A percentile compares a stretch with the other conserved stretches of the same genome.
Conservation (phyloP, 2,113 vertebrate genomes). For the Archocentrus centrarchus region DNA sequence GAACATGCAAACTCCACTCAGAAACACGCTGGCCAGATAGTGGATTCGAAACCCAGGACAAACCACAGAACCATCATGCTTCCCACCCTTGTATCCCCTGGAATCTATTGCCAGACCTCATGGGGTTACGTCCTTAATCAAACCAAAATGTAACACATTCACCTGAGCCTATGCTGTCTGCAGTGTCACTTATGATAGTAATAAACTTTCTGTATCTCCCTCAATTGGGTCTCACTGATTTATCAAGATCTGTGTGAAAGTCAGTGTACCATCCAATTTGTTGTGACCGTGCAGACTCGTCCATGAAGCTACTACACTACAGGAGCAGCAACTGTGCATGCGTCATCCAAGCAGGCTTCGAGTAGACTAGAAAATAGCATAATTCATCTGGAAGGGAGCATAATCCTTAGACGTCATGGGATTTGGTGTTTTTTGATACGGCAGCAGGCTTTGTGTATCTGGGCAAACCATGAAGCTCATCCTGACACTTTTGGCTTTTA, state of each 20-base stretch:
- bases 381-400: neutral
- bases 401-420: constrained; percentile 6
- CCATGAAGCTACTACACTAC: neutral
- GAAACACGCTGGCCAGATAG: too few species aligned
- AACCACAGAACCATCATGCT: too few species aligned
- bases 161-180: neutral
- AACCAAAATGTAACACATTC: neutral
- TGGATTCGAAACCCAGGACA: too few species aligned
- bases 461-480: neutral
- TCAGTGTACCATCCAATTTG: neutral
- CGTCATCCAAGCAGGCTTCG: neutral
- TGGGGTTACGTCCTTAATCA: neutral
- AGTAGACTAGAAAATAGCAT: constrained; percentile 6
- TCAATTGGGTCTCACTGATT: neutral
- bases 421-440: neutral
- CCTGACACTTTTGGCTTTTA: neutral
- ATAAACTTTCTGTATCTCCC: neutral
- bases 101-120: neutral
- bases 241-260: neutral
- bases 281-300: neutral
- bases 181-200: neutral
- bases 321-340: neutral
- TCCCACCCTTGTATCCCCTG: neutral
- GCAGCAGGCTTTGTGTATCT: neutral
- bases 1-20: too few species aligned